Evolutionary conservation across 2,113 vertebrate species (phyloP), one percentile per base, ranked within the genome.

Genomic region (Glaucidium brasilianum): DNA sequence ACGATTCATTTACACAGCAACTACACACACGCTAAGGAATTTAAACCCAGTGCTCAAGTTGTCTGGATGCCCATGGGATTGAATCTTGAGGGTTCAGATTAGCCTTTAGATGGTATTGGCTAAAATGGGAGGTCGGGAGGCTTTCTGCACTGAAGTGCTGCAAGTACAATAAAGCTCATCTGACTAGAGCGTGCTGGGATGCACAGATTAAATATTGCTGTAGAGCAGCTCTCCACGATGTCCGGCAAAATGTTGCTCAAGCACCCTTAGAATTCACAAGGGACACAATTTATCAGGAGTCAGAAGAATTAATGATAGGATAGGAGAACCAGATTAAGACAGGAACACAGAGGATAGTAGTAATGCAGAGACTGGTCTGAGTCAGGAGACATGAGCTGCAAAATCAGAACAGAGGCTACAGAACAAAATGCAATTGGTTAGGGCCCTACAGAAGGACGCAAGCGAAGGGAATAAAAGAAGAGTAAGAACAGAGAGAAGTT

Each of bases 101-200:
- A 86, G 53, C 29, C 58, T 94, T 88, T 62, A 90, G 25, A 87
- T 25, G 26, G 60, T 39, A 78, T 3, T 69, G 52, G 19, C 27
- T 67, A 81, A 84, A 80, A 84, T 4, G 8, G 22, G n/a, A 86
- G 37, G 37, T 45, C 35, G 79, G 32, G 15, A 76, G 45, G 25
- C 23, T 63, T 93, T 74, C 63, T 66, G 41, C 18, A 55, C 22
- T 75, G 20, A 82, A 79, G 50, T 37, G 30, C 9, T 73, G 30
- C 19, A 67, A 23, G 50, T 71, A 58, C 32, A 43, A 55, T 20
- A 47, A 77, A 81, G n/a, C 15, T 69, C 45, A 55, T 49, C 30
- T 63, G 30, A 81, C 25, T 23, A 84, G 37, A 58, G 41, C 2
- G 1, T 26, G 39, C 6, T 0, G 0, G 4, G 25, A 75, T 15